Evolutionary conservation across 2,113 vertebrate species (phyloP).

Genomic region (Argyrosomus japonicus): DNA sequence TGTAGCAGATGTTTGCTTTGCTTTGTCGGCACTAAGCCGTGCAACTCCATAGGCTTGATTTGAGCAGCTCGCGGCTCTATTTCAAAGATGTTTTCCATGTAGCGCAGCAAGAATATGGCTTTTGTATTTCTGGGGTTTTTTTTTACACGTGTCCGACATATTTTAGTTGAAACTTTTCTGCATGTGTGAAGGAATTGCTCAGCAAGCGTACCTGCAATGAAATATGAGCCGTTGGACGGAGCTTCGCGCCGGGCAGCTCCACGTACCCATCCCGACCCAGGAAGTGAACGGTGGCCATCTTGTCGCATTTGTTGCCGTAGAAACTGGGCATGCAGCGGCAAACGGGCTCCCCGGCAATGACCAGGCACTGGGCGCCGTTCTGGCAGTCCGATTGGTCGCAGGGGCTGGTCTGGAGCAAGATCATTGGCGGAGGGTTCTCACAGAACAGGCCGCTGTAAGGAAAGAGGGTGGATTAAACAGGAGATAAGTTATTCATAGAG

Average conservation of each 20-base stretch:
- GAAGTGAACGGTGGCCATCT: constrained; percentile 95
- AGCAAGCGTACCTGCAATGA: constrained; percentile 91
- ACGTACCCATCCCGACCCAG: constrained; percentile 94
- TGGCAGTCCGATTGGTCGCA: constrained; percentile 97
- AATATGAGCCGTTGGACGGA: constrained; percentile 93
- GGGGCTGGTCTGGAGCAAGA: constrained; percentile 97
- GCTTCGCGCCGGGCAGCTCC: constrained; percentile 89
- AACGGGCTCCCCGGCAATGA: constrained; percentile 90
- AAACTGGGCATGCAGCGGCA: constrained; percentile 95
- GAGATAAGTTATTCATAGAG: constrained; percentile 41
- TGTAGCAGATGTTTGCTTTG: constrained; percentile 68
- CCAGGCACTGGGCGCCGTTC: constrained; percentile 93
- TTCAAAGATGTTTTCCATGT: constrained; percentile 44
- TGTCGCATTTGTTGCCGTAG: constrained; percentile 93
- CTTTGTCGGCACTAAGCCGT: constrained; percentile 45
- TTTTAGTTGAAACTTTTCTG: not conserved
- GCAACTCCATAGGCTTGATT: constrained; percentile 50
- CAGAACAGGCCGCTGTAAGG: constrained; percentile 92
- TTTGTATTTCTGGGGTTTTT: not conserved
- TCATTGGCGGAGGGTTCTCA: constrained; percentile 96
- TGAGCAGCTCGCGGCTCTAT: constrained; percentile 17
- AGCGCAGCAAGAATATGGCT: not conserved
- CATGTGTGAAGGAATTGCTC: not conserved
- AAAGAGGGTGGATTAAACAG: constrained; percentile 2
- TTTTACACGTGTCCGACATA: no score